A percentile compares a stretch with the other conserved stretches of the same genome.
Conservation (phyloP, 2,888 invertebrate species). For the Meiosimyza decipiens region DNA sequence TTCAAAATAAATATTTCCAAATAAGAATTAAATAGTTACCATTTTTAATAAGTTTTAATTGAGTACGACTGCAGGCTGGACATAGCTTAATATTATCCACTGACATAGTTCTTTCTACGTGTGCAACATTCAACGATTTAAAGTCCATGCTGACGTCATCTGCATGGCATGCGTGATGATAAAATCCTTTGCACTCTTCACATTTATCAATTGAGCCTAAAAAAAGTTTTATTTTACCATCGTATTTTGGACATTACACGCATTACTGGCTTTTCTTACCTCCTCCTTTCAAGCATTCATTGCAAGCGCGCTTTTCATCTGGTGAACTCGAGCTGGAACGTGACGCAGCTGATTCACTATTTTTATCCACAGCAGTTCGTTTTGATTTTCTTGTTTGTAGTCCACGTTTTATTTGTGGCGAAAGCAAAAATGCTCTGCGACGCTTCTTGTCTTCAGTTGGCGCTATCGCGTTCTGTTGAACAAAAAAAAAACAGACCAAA, state of each 20-base stretch:
- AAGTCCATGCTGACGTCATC: conserved; percentile 38
- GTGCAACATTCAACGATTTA: conserved; percentile 31
- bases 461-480: conserved; percentile 28
- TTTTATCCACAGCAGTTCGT: conserved; percentile 39
- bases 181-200: conserved; percentile 50
- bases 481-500: conserved; percentile 19
- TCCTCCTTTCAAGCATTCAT: conserved; percentile 57
- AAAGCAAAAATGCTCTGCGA: conserved; percentile 59
- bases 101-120: conserved; percentile 24
- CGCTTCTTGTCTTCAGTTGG: conserved; percentile 52
- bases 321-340: conserved; percentile 54
- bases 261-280: conserved; percentile 41
- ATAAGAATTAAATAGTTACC: conserved; percentile 35
- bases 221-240: not conserved
- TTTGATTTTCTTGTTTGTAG: conserved; percentile 54
- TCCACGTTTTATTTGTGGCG: conserved; percentile 59
- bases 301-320: conserved; percentile 54
- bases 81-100: conserved; percentile 41
- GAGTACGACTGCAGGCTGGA: conserved; percentile 44
- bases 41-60: conserved; percentile 41
- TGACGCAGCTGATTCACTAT: conserved; percentile 40
- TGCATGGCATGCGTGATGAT: conserved; percentile 53
- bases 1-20: conserved; percentile 21
- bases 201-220: conserved; percentile 49
- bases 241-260: not conserved